Evolutionary conservation across 1,140 invertebrate species (phyloP).

Genomic region (Eriosoma lanigerum): DNA sequence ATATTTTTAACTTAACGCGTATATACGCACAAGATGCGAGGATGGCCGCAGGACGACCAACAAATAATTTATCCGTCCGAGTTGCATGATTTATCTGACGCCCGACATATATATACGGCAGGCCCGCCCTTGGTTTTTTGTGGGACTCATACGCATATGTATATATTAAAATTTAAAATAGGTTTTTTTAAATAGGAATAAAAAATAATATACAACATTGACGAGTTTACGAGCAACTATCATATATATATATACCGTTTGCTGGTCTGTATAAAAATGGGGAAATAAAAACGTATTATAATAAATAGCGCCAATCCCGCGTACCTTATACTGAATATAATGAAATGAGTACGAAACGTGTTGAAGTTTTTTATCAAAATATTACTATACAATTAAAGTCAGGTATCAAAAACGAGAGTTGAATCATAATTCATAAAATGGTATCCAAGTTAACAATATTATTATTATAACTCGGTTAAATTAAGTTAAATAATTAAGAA

Average conservation of each 20-base stretch:
- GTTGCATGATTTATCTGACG: conserved; percentile 46
- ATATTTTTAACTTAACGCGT: background rate
- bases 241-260: background rate
- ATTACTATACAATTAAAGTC: too few relatives aligned
- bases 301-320: background rate
- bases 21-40: conserved; percentile 3
- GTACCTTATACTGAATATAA: background rate
- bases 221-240: conserved; percentile 37
- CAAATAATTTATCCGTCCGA: conserved; percentile 48
- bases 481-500: too few relatives aligned
- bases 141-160: background rate
- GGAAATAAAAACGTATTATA: conserved; percentile 8
- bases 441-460: too few relatives aligned
- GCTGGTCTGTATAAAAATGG: background rate
- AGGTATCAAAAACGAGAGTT: too few relatives aligned
- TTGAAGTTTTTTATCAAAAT: too few relatives aligned
- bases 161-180: conserved; percentile 32
- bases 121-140: conserved; percentile 41
- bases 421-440: too few relatives aligned
- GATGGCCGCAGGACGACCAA: conserved; percentile 48
- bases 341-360: background rate
- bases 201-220: conserved; percentile 30
- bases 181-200: conserved; percentile 41
- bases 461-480: too few relatives aligned
- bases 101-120: conserved; percentile 5